Base-by-base conservation (phyloP, 2,888 invertebrate species). In the Acanthosoma haemorrhoidale region DNA sequence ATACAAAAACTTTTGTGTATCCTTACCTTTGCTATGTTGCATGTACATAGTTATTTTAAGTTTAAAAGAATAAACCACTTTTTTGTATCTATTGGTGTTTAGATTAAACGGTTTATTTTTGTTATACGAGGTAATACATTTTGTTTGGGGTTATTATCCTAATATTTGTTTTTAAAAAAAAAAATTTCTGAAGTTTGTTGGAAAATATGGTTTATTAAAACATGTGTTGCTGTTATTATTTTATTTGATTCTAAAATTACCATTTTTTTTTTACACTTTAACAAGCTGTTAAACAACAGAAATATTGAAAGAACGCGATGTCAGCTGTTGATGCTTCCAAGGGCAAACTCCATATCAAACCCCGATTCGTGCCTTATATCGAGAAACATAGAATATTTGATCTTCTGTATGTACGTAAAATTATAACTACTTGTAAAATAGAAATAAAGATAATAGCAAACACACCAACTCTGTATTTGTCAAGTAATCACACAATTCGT, bases 321-420 rank as follows among this genome's bases (percentile, higher is more conserved):
- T 51, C 51, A 72, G 74, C 74, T 61, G 57, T 73, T 41, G 73
- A 73, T 39, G 69, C 69, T 8, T 64, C 73, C 13, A 72, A 68
- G 59, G 59, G 75, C 32, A 73, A 70, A 70, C 70, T 72, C 18
- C 70, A 64, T 31, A 71, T 75, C 34, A 74, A 83, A 3, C 75
- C 80, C 39, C 81, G 81, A 76, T 87, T 86, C 76, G 77, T 86
- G 64, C 86, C 88, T 0, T 87, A 87, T 75, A 79, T 88, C 70
- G 88, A 88, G 76, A 87, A 84, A 76, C 83, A 86, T 77, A 81
- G 86, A 74, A 83, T 88, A 77, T 86, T 86, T 75, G 85, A 86
- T 79, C 78, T 88, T 8, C 86, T 88, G 76, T 84, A 87, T 79
- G 87, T 86, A 79, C 76, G 75, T 74, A 21, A 34, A 51, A 51